phyloP scores from a whole-genome alignment of 2,113 vertebrate species.

The Chaetodon trifascialis region DNA sequence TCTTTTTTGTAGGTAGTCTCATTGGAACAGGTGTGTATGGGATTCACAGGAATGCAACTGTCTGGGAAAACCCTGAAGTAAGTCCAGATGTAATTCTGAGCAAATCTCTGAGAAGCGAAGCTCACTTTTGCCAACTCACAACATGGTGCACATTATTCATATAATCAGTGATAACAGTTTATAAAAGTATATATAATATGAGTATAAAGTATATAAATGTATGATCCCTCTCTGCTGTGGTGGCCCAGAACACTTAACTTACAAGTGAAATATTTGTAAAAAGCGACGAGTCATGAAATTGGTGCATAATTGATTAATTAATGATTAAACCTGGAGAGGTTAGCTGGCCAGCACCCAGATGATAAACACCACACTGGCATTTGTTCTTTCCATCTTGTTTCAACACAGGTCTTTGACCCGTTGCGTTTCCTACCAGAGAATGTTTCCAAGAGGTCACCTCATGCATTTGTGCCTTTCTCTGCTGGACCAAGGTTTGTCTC shows the following conservation, averaged over 20 bases:
- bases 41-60: constrained; percentile 83
- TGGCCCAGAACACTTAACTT: not conserved
- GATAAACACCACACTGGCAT: not conserved
- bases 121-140: not conserved
- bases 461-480: constrained; percentile 92
- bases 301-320: not conserved
- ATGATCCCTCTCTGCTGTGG: not conserved
- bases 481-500: constrained; percentile 84
- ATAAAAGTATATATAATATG: too few relatives aligned
- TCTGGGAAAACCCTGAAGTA: constrained; percentile 88
- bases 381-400: constrained; percentile 1
- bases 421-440: constrained; percentile 92
- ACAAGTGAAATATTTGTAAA: too few relatives aligned
- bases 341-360: not conserved
- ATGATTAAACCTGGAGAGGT: not conserved
- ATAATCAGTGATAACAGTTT: not conserved
- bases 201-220: too few relatives aligned
- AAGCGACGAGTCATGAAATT: not conserved
- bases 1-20: constrained; percentile 61
- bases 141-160: not conserved
- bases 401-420: constrained; percentile 88
- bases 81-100: constrained; percentile 27
- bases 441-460: constrained; percentile 83
- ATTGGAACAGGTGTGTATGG: constrained; percentile 83
- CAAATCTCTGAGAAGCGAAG: not conserved